Base-by-base conservation (phyloP, 2,113 vertebrate genomes). In the Zosterops pallidus region DNA sequence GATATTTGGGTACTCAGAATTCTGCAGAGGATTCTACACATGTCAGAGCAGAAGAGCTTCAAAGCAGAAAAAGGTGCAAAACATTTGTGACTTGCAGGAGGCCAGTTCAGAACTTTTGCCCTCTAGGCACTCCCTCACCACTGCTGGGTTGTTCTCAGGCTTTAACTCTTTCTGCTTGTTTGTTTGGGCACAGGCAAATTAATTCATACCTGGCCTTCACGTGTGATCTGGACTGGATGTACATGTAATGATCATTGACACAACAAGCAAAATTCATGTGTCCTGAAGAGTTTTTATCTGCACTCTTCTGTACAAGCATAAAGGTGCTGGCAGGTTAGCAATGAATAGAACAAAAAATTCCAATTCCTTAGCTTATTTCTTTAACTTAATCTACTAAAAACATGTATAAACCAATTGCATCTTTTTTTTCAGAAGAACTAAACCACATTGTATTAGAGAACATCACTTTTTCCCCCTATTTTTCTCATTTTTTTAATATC, bases 51-150 rank as follows among this genome's bases (percentile, higher is more conserved):
- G 63, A 93, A 88, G 33, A 77, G 22, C 41, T 82, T 88, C 91
- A 91, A 74, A 79, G 53, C 29, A 59, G 47, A 59, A 83, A 83
- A 93, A 95, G 90, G 95, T 96, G 91, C 41, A 84, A 95, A 93
- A 72, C n/a, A 16, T 93, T 95, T 93, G 59, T 95, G 94, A 95
- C 91, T 96, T 92, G 53, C 60, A 93, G 7, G 16, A 94, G 77
- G 47, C 44, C 50, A 77, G 50, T 57, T 91, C 79, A 82, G 77
- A 93, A 86, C 56, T 78, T 70, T 41, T 26, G 83, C 53, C 90
- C 92, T 89, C 25, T 41, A 80, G 88, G 80, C 60, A 57, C 31
- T 87, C 57, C 52, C 33, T 85, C 39, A 81, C n/a, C 26, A 35
- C 14, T 52, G 33, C 71, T 53, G 39, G 47, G 70, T 46, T 85